Base-by-base conservation (phyloP, 2,113 vertebrate species). In the Cinclus mexicanus region DNA sequence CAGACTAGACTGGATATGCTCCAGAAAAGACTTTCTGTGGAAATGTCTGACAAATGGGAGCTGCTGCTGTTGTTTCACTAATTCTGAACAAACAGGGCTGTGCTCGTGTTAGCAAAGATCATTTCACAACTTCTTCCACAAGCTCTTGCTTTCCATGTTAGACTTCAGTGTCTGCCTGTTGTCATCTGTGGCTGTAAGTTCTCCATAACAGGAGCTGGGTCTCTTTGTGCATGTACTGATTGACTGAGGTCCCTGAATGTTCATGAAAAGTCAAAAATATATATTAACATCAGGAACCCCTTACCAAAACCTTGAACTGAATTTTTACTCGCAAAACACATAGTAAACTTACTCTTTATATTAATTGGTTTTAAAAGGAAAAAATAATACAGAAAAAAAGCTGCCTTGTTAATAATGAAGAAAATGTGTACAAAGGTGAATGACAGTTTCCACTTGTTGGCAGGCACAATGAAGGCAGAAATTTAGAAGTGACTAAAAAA, bases 171-270 rank as follows among this genome's bases (percentile, higher is more conserved):
- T 44, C 31, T 64, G 37, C 19, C 31, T 70, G 22, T 42, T 60
- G 11, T 19, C 4, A 4, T 18, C 56, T 75, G 19, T n/a, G 46
- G 9, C 29, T 14, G 2, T 29, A 57, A 74, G 20, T 7, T 69
- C 46, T 42, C 31, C 18, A 0, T 53, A 52, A 14, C 5, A 29
- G 44, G 5, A 17, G 1, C 44, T 64, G 20, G 2, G 26, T 63
- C 35, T 53, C 3, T 14, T 72, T 57, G 5, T 41, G 24, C 5
- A 4, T 28, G 6, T 35, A 4, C 19, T 56, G 53, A 28, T 18
- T 53, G 21, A 24, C 8, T 76, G 63, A 69, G 8, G 5, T 28
- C 23, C 19, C n/a, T 6, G 6, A 11, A 28, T 41, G 9, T 46
- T 31, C 50, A 49, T 20, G 21, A 67, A 46, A 82, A 87, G 26